These are phyloP conservation scores for Brachionus asplanchnoidis DNA, from an alignment of 1,140 invertebrate species.

Conservation along the genomic window DNA sequence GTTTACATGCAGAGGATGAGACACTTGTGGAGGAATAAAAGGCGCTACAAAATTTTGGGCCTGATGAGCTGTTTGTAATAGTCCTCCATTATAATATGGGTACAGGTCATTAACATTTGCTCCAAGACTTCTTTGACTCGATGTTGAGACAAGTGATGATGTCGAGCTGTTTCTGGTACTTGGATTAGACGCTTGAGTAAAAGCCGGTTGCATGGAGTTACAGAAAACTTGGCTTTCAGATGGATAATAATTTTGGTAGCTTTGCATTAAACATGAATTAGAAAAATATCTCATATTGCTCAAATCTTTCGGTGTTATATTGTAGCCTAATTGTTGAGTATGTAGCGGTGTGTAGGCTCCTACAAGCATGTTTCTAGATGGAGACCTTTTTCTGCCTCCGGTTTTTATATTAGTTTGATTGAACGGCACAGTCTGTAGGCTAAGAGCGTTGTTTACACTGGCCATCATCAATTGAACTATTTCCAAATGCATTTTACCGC, in stretches of 20 bases:
- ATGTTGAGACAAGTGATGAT: neutral
- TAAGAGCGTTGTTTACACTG: conserved; percentile 78
- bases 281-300: neutral
- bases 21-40: neutral
- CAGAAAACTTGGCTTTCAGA: neutral
- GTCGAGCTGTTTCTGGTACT: neutral
- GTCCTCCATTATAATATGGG: neutral
- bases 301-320: neutral
- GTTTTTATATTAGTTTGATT: conserved; percentile 85
- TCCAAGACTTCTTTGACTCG: neutral
- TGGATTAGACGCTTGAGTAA: neutral
- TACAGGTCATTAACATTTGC: neutral
- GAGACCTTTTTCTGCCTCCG: conserved; percentile 67
- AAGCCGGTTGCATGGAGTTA: neutral
- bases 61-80: neutral
- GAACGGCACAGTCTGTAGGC: conserved; percentile 79
- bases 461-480: conserved; percentile 73
- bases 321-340: neutral
- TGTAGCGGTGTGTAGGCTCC: neutral
- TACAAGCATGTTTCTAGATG: neutral
- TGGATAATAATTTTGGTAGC: neutral
- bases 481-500: conserved; percentile 88
- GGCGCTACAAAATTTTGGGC: neutral
- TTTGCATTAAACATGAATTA: neutral
- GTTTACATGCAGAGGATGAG: conserved; percentile 1